These are phyloP conservation scores for Poeciliopsis occidentalis DNA, from an alignment of 2,113 vertebrate species.

Conservation along the genomic window DNA sequence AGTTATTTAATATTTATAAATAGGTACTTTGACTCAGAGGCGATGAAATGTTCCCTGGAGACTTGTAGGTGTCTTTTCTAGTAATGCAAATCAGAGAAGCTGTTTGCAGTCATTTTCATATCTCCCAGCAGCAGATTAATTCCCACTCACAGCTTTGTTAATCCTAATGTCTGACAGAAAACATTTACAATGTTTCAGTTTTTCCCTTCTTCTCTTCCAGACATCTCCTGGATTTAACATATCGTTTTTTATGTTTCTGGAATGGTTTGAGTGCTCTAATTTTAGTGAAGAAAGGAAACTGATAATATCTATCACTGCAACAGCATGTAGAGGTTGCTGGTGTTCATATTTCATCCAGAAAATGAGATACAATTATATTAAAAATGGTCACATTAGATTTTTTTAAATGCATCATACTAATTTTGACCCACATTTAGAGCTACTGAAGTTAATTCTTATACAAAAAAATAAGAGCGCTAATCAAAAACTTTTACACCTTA, in stretches of 20 bases:
- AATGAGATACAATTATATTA: not conserved
- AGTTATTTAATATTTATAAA: conserved; percentile 55
- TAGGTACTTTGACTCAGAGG: conserved; percentile 19
- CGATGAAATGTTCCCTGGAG: conserved; percentile 39
- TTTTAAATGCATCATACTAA: not conserved
- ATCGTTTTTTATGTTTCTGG: not conserved
- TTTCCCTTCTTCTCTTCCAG: not conserved
- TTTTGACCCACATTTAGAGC: not conserved
- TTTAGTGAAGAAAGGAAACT: not conserved
- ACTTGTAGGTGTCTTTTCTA: conserved; percentile 31
- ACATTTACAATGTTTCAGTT: too few species aligned
- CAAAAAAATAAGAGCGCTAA: too few species aligned
- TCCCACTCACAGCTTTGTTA: not conserved
- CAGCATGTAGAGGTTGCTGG: not conserved
- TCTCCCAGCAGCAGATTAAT: conserved; percentile 22
- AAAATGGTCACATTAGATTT: not conserved
- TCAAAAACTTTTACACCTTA: too few species aligned
- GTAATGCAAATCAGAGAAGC: conserved; percentile 39
- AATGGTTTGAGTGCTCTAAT: not conserved
- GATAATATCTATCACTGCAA: not conserved
- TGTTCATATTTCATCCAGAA: not conserved
- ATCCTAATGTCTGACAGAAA: not conserved
- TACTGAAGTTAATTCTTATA: too few species aligned
- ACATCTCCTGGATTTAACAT: not conserved
- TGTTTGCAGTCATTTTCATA: conserved; percentile 14